Conservation (phyloP, 2,113 vertebrate genomes). For the Festucalex cinctus region DNA sequence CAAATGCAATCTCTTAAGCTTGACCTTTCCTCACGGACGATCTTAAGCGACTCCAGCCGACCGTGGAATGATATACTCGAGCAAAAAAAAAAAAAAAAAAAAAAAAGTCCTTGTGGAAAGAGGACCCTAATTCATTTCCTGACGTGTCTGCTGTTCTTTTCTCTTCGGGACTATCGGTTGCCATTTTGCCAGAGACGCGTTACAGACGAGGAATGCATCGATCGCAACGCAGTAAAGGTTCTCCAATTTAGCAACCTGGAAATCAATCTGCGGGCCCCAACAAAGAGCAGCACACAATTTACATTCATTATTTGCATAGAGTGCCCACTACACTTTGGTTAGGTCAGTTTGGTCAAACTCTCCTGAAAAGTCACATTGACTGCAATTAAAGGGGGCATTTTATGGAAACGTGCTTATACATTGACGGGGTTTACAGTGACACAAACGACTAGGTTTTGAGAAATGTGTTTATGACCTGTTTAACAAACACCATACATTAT, state of each 20-base stretch:
- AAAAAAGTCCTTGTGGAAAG: constrained; percentile 19
- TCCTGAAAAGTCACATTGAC: background rate
- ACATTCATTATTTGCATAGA: background rate
- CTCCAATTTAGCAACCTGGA: constrained; percentile 10
- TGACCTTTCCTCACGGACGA: constrained; percentile 45
- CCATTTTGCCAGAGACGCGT: constrained; percentile 31
- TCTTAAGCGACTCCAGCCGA: constrained; percentile 23
- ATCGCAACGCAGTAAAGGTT: constrained; percentile 5
- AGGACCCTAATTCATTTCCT: constrained; percentile 35
- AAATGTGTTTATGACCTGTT: background rate
- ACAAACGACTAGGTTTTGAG: background rate
- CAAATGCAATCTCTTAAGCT: constrained; percentile 33
- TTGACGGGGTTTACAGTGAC: too few relatives aligned
- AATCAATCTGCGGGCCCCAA: constrained; percentile 8
- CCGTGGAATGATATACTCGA: constrained; percentile 32
- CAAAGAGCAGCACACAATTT: background rate
- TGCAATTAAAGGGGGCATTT: background rate
- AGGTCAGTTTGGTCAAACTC: background rate
- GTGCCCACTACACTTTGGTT: background rate
- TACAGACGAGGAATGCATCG: constrained; percentile 21
- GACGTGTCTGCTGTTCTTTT: constrained; percentile 17
- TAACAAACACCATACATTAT: background rate
- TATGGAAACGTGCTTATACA: background rate
- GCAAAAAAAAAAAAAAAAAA: background rate
- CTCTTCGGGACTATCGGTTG: constrained; percentile 6